Percentiles rank a stretch among this genome's conserved stretches.
Evolutionary conservation across 2,797 vertebrate genomes (phyloP).

Genomic region (Serranus cabrilla): DNA sequence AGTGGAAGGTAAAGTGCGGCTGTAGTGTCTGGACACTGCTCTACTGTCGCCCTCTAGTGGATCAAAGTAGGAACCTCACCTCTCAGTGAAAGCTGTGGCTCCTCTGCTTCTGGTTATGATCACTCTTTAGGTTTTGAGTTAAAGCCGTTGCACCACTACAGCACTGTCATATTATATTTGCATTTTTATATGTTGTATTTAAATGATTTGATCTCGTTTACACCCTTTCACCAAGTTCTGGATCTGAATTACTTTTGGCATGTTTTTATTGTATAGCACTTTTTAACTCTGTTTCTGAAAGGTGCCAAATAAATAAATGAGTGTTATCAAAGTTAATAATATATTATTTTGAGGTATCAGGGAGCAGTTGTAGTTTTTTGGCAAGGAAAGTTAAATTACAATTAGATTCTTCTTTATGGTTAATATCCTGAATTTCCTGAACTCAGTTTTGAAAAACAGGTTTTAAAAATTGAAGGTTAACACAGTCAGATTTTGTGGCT

Average conservation of each 20-base stretch:
- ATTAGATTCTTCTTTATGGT: neutral
- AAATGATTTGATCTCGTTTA: too few species aligned
- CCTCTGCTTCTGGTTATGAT: neutral
- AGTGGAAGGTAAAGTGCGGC: neutral
- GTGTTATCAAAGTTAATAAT: too few species aligned
- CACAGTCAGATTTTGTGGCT: neutral
- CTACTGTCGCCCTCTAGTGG: conserved; percentile 60
- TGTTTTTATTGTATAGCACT: too few species aligned
- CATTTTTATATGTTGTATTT: too few species aligned
- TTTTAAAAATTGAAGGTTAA: neutral
- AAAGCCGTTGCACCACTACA: neutral
- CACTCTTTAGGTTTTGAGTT: neutral
- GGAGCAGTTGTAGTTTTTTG: neutral
- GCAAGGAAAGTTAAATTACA: too few species aligned
- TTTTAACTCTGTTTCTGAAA: too few species aligned
- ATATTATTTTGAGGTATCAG: neutral
- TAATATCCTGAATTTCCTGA: too few species aligned
- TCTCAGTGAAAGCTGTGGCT: neutral
- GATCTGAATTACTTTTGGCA: too few species aligned
- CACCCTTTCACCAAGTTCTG: too few species aligned
- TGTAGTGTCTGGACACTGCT: neutral
- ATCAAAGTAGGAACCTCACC: conserved; percentile 5
- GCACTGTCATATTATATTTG: neutral
- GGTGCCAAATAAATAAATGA: too few species aligned
- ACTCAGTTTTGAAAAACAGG: neutral